Evolutionary conservation across 2,797 vertebrate species (phyloP).

Genomic region (Chanos chanos): DNA sequence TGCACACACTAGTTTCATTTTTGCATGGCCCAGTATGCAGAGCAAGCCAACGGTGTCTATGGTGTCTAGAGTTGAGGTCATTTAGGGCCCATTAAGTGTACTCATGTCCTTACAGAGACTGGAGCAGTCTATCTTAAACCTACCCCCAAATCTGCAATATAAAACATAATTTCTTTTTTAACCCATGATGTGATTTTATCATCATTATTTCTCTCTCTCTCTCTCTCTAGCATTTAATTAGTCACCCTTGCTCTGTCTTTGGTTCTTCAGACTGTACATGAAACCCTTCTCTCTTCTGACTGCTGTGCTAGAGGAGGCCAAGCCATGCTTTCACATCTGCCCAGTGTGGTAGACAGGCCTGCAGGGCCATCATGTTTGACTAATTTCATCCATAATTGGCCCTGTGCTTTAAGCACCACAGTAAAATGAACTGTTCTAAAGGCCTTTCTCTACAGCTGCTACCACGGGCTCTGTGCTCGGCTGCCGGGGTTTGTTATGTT

Average conservation of each 20-base stretch:
- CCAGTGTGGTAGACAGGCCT: slow-evolving; percentile 22
- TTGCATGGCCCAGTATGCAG: too few species aligned
- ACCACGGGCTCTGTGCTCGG: background rate
- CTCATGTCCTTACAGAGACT: too few species aligned
- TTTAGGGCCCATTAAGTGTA: too few species aligned
- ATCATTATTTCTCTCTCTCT: background rate
- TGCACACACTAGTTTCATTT: too few species aligned
- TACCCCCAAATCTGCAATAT: too few species aligned
- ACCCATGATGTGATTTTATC: too few species aligned
- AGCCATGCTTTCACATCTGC: slow-evolving; percentile 12
- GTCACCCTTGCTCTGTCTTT: background rate
- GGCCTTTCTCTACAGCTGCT: background rate
- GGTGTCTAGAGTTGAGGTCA: too few species aligned
- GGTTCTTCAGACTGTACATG: too few species aligned
- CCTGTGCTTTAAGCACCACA: slow-evolving; percentile 11
- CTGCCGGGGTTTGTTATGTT: too few species aligned
- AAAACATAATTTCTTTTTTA: too few species aligned
- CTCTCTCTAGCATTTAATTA: slow-evolving; percentile 13
- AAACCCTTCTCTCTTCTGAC: slow-evolving; percentile 35
- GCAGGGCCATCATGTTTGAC: slow-evolving; percentile 19
- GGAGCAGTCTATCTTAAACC: too few species aligned
- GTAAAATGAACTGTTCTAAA: slow-evolving; percentile 16
- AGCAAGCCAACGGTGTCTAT: too few species aligned
- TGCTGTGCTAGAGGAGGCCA: slow-evolving; percentile 35
- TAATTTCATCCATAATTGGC: slow-evolving; percentile 28